Evolutionary conservation across 2,113 vertebrate genomes (phyloP).

Genomic region (Pipra filicauda): DNA sequence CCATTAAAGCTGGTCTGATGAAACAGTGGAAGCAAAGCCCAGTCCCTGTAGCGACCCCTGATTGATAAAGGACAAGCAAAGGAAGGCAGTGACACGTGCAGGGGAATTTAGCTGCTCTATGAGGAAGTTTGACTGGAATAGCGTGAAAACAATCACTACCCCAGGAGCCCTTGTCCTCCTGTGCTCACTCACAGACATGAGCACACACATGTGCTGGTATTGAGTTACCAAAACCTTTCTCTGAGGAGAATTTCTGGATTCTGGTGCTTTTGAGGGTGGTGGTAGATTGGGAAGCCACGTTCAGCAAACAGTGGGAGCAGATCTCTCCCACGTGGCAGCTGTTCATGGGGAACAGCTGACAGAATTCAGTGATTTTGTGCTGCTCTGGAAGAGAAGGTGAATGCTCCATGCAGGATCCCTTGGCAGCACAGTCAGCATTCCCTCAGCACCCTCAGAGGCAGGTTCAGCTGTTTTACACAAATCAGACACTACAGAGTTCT

Average conservation of each 20-base stretch:
- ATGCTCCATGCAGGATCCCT: neutral
- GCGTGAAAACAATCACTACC: neutral
- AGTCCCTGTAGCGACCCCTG: neutral
- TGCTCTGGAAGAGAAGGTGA: neutral
- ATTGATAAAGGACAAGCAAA: neutral
- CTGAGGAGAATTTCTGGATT: neutral
- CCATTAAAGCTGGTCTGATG: neutral
- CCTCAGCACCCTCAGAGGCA: neutral
- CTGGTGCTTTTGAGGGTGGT: neutral
- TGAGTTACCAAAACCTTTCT: neutral
- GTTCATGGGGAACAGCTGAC: neutral
- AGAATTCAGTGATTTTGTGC: neutral
- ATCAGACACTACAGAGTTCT: neutral
- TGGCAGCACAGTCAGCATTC: neutral
- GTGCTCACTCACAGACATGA: neutral
- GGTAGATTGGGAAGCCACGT: neutral
- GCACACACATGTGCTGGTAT: rapidly evolving
- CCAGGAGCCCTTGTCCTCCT: neutral
- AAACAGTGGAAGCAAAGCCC: neutral
- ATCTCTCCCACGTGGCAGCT: neutral
- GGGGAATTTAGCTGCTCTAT: neutral
- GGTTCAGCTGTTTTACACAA: neutral
- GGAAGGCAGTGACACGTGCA: neutral
- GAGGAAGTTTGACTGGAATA: neutral
- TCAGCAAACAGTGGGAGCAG: neutral